phyloP scores from a whole-genome alignment of 1,140 invertebrate species.

The Andricus grossulariae region DNA sequence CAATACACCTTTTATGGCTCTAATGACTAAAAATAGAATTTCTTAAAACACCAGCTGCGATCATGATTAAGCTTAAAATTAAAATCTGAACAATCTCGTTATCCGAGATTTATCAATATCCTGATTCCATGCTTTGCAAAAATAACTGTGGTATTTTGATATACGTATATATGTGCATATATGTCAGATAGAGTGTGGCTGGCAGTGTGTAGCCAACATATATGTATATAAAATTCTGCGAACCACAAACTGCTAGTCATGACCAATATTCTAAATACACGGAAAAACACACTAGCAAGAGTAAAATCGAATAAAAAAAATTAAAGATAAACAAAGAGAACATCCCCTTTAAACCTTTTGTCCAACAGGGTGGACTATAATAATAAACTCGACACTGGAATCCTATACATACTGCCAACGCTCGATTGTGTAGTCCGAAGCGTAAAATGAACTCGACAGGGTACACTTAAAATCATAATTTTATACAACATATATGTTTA shows the following conservation, averaged over 20 bases:
- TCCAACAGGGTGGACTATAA: not conserved
- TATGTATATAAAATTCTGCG: no score
- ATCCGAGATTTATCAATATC: not conserved
- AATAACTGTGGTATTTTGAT: not conserved
- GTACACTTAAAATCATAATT: conserved; percentile 23
- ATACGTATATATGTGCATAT: not conserved
- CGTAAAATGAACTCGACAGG: conserved; percentile 26
- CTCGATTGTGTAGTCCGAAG: conserved; percentile 17
- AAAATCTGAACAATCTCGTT: no score
- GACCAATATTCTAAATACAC: no score
- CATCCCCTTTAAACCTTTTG: conserved; percentile 3
- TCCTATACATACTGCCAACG: conserved; percentile 15
- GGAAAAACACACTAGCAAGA: no score
- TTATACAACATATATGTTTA: not conserved
- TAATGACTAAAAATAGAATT: no score
- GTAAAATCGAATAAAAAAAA: not conserved
- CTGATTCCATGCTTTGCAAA: not conserved
- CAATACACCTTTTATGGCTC: no score
- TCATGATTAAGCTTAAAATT: no score
- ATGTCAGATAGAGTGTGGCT: not conserved
- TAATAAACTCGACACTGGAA: conserved; percentile 7
- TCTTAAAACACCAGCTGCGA: no score
- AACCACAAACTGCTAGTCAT: no score
- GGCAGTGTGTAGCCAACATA: no score
- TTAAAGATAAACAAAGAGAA: not conserved